These are phyloP conservation scores for Pristionchus pacificus DNA, from an alignment of 1,140 invertebrate genomes.

Conservation along the genomic window DNA sequence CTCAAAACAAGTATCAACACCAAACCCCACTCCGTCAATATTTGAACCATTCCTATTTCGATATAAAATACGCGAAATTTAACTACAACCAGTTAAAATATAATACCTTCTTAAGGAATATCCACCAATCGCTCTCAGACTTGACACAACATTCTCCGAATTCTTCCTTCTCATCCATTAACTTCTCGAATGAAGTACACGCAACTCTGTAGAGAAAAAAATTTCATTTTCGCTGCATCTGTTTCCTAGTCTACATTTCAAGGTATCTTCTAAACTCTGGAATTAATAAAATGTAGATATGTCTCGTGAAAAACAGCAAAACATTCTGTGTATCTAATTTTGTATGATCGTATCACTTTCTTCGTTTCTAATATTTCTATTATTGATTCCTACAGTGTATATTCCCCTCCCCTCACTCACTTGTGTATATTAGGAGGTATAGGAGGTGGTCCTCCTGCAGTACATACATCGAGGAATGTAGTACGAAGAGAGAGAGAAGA, in stretches of 20 bases:
- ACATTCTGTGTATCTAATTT: too few relatives aligned
- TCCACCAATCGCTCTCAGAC: constrained; percentile 38
- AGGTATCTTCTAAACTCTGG: constrained; percentile 23
- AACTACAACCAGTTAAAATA: background rate
- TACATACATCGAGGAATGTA: background rate
- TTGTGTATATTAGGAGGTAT: constrained; percentile 18
- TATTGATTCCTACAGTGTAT: too few relatives aligned
- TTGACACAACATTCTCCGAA: constrained; percentile 37
- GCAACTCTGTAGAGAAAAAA: constrained; percentile 22
- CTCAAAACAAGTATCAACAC: too few relatives aligned
- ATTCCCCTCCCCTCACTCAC: too few relatives aligned
- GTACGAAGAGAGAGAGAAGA: constrained; percentile 16
- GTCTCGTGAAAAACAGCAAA: too few relatives aligned
- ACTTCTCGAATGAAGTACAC: constrained; percentile 29
- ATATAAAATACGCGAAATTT: too few relatives aligned
- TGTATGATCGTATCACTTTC: too few relatives aligned
- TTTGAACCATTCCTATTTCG: too few relatives aligned
- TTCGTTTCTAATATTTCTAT: too few relatives aligned
- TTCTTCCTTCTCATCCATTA: constrained; percentile 28
- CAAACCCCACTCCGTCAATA: too few relatives aligned
- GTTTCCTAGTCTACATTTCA: too few relatives aligned
- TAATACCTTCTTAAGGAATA: constrained; percentile 30
- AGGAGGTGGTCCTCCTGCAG: constrained; percentile 11
- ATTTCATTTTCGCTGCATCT: constrained; percentile 5
- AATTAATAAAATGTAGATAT: too few relatives aligned